phyloP scores from a whole-genome alignment of 2,888 invertebrate genomes.

The Marasmarcha lunaedactyla region DNA sequence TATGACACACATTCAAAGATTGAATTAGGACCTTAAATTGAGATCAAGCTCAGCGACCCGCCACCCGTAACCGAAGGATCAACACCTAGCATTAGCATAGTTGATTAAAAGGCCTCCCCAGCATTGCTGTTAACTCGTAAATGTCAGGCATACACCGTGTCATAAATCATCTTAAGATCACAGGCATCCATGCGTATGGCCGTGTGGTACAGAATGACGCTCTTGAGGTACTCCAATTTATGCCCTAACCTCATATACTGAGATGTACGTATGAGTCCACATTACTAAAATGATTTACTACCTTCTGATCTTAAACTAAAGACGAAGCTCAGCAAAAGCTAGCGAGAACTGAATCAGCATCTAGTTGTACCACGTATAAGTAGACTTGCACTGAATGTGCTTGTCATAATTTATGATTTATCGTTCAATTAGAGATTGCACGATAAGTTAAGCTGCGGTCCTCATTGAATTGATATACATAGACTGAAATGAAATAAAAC shows the following conservation, averaged over 20 bases:
- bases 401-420: slow-evolving; percentile 50
- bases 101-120: slow-evolving; percentile 65
- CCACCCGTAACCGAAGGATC: slow-evolving; percentile 36
- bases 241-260: slow-evolving; percentile 10
- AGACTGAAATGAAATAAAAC: too few species aligned
- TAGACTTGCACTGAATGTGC: slow-evolving; percentile 27
- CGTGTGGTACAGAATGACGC: slow-evolving; percentile 23
- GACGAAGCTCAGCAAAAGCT: slow-evolving; percentile 46
- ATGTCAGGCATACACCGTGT: slow-evolving; percentile 60
- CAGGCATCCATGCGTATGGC: slow-evolving; percentile 14
- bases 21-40: slow-evolving; percentile 61
- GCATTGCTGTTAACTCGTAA: slow-evolving; percentile 60
- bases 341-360: slow-evolving; percentile 56
- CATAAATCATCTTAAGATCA: slow-evolving; percentile 69
- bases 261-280: neutral
- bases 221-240: slow-evolving; percentile 21
- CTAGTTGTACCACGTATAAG: slow-evolving; percentile 39
- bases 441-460: slow-evolving; percentile 5
- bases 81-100: slow-evolving; percentile 65
- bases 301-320: slow-evolving; percentile 22
- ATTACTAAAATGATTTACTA: slow-evolving; percentile 15
- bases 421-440: slow-evolving; percentile 56
- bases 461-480: too few species aligned
- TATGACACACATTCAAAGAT: slow-evolving; percentile 46
- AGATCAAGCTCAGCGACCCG: slow-evolving; percentile 44